Conservation (phyloP, 2,113 vertebrate genomes). For the Ia io region DNA sequence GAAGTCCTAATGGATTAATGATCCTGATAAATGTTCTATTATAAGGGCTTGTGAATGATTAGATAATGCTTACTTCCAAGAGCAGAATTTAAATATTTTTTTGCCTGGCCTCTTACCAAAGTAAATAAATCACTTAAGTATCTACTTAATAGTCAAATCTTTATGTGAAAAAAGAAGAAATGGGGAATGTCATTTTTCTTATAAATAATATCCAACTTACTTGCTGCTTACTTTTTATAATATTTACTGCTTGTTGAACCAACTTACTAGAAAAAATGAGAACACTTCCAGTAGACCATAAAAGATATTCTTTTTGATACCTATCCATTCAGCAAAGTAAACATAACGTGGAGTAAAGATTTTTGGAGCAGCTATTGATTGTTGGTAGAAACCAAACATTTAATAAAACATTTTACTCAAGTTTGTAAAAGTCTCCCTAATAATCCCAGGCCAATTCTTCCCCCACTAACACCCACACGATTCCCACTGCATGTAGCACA, state of each 20-base stretch:
- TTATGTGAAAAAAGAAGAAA: slow-evolving; percentile 63
- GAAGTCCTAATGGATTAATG: slow-evolving; percentile 85
- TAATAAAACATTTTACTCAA: slow-evolving; percentile 8
- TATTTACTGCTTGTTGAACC: slow-evolving; percentile 43
- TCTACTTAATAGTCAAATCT: slow-evolving; percentile 75
- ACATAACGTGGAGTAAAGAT: slow-evolving; percentile 27
- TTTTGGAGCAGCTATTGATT: background rate
- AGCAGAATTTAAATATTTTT: slow-evolving; percentile 82
- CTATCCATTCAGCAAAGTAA: slow-evolving; percentile 4
- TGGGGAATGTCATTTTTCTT: slow-evolving; percentile 31
- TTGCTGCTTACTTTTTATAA: slow-evolving; percentile 33
- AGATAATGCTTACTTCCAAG: slow-evolving; percentile 87
- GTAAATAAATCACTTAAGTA: slow-evolving; percentile 82
- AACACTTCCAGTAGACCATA: background rate
- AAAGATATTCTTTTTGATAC: background rate
- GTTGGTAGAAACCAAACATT: slow-evolving; percentile 53
- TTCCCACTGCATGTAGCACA: background rate
- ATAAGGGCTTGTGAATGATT: slow-evolving; percentile 84
- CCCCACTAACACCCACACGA: background rate
- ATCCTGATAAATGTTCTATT: slow-evolving; percentile 85
- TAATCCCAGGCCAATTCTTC: background rate
- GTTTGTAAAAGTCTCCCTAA: slow-evolving; percentile 31
- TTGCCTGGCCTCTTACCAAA: slow-evolving; percentile 82
- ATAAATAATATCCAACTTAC: slow-evolving; percentile 36
- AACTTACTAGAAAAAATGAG: background rate